Evolutionary conservation across 1,140 invertebrate species (phyloP), one percentile per base, ranked within the genome.

Genomic region (Amyelois transitella): DNA sequence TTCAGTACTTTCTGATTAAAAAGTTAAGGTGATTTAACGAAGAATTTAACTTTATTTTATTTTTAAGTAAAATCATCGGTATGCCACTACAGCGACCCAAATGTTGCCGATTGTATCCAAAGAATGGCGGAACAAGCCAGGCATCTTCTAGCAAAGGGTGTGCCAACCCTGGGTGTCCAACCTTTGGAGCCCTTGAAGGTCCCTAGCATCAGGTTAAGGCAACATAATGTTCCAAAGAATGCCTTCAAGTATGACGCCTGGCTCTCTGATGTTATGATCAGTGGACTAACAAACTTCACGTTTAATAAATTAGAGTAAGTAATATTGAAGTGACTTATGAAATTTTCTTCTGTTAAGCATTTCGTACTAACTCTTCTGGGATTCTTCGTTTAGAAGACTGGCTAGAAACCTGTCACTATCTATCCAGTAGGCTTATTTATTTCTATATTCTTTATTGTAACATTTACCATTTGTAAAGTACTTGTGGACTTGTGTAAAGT

Each of bases 81-180:
- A 25, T 94, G 92, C 66, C 89, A 90, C 53, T 86, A 87, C 65
- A 88, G 82, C 51, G 90, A 92, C 49, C 91, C 92, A 0, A 75
- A 91, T 21, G 66, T 92, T n/a, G 86, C 90, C 1, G 72, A 88
- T 3, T 94, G 92, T 66, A 79, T 92, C 22, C 88, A 75, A 12
- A 69, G 79, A 1, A 88, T 91, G 22, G 89, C 91, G 0, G 88
- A 91, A 52, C 69, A 81, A 32, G 81, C 80, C 0, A 60, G 69
- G 8, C 44, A 64, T 0, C 60, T 85, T 0, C 67, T 88, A 2
- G 83, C 81, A 0, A 71, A 75, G 43, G 85, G 85, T 18, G 77
- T 82, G 17, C 78, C 81, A 0, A 67, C 75, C 0, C 68, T 86
- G 8, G 72, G 72, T 22, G 79, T 88, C 21, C 85, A 86, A 53